Base-by-base conservation (phyloP, 2,113 vertebrate species). In the Aldabrachelys gigantea region DNA sequence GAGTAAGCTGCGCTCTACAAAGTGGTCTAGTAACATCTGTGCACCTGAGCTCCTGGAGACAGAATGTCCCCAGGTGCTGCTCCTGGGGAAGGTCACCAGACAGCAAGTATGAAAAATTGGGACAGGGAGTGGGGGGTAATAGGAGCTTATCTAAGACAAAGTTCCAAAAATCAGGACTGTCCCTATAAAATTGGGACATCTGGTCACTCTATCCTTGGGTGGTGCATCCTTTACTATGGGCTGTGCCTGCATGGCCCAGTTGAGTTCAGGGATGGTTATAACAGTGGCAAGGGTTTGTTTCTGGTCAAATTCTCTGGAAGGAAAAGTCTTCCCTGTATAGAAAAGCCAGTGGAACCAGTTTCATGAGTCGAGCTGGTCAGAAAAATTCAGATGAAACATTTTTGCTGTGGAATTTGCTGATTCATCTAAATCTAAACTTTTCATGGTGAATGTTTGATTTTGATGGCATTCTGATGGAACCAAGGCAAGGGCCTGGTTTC, bases 391-490 rank as follows among this genome's bases (percentile, higher is more conserved):
- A 78, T 62, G 65, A 38, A 38, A 38, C 19, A 72, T 72, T 72
- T 72, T 72, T 72, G 65, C n/a, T 38, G 7, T 72, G 86, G 78
- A 91, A 90, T 54, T 96, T 96, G 85, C 89, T 91, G 93, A 52
- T 2, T 95, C 65, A 88, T 54, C 89, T 75, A 93, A 96, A 93
- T 94, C 89, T 95, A 47, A 95, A 94, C 16, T 82, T 96, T 92
- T 94, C 12, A 38, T 17, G 81, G 91, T 41, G 95, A 89, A 59
- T 44, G 85, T 62, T 95, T 85, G 44, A 92, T 94, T 96, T 94
- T 93, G 87, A 59, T 91, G 93, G 85, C 80, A 62, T 17, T 87
- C 52, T 90, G 89, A 65, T 96, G 84, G 47, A 94, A 89, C 89
- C 84, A 92, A 93, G 72, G 53, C 53, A 93, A 85, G 83, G 81